phyloP scores from a whole-genome alignment of 2,113 vertebrate genomes.

The Rattus rattus region DNA sequence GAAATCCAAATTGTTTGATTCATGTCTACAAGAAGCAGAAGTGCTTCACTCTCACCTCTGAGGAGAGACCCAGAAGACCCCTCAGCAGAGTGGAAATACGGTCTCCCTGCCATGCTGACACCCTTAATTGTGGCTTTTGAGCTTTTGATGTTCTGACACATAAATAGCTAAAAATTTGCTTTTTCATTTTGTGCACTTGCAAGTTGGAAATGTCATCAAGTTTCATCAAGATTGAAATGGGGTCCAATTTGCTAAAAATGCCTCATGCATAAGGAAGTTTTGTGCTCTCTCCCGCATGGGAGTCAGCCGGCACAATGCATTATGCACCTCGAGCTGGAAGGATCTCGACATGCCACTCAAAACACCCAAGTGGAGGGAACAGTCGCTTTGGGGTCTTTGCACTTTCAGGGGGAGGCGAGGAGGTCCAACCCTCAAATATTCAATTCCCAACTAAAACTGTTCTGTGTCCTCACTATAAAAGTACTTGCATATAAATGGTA shows the following conservation, averaged over 20 bases:
- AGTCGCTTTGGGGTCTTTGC: slow-evolving; percentile 78
- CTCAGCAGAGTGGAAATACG: slow-evolving; percentile 76
- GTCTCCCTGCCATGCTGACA: slow-evolving; percentile 77
- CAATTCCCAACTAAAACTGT: slow-evolving; percentile 37
- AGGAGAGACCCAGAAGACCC: slow-evolving; percentile 84
- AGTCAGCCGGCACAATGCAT: slow-evolving; percentile 84
- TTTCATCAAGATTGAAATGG: slow-evolving; percentile 87
- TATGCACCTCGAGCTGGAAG: slow-evolving; percentile 86
- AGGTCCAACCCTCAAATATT: slow-evolving; percentile 35
- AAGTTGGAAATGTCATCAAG: slow-evolving; percentile 87
- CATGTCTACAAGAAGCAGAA: slow-evolving; percentile 66
- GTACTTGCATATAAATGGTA: slow-evolving; percentile 21
- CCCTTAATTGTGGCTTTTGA: slow-evolving; percentile 88
- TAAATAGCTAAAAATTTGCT: slow-evolving; percentile 86
- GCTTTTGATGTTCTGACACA: slow-evolving; percentile 87
- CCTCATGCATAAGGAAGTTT: slow-evolving; percentile 86
- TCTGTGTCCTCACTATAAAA: slow-evolving; percentile 47
- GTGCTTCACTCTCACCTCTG: slow-evolving; percentile 71
- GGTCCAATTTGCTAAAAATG: slow-evolving; percentile 88
- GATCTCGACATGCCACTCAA: slow-evolving; percentile 85
- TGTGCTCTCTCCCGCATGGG: slow-evolving; percentile 85
- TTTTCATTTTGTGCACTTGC: slow-evolving; percentile 82
- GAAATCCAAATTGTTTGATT: slow-evolving; percentile 79
- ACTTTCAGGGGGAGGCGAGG: slow-evolving; percentile 43
- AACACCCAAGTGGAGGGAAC: slow-evolving; percentile 81